Conservation (phyloP, 2,888 invertebrate species). For the Dolichomitus sp. region DNA sequence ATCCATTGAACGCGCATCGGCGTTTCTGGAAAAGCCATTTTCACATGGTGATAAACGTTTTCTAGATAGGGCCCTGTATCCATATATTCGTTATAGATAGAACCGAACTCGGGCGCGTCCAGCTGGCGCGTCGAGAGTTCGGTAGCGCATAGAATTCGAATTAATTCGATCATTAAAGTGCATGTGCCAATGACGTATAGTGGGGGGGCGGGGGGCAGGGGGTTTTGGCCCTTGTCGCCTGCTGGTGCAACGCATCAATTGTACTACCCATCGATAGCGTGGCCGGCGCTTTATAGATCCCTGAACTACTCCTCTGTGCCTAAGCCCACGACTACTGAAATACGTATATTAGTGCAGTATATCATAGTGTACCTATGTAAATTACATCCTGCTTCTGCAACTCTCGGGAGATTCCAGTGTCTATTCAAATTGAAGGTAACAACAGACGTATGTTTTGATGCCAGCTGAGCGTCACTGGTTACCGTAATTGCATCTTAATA, state of each 20-base stretch:
- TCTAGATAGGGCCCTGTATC: neutral
- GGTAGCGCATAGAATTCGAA: conserved; percentile 50
- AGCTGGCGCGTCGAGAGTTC: conserved; percentile 42
- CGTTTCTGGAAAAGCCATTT: neutral
- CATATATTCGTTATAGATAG: conserved; percentile 15
- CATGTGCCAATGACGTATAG: conserved; percentile 59
- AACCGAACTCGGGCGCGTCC: neutral
- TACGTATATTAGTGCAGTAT: conserved; percentile 18
- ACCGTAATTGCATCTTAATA: neutral
- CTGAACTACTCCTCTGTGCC: conserved; percentile 25
- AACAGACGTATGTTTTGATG: neutral
- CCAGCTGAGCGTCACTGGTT: neutral
- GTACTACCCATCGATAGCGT: conserved; percentile 46
- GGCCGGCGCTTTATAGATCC: conserved; percentile 17
- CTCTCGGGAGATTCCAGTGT: neutral
- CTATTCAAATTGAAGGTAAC: conserved; percentile 1
- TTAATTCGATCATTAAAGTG: conserved; percentile 64
- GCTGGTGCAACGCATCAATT: conserved; percentile 59
- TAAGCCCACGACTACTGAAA: conserved; percentile 9
- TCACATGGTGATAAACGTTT: neutral
- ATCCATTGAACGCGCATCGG: neutral
- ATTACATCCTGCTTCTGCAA: conserved; percentile 17
- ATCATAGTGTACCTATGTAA: conserved; percentile 12
- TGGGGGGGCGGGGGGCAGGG: neutral
- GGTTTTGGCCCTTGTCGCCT: conserved; percentile 20